A percentile compares a stretch with the other conserved stretches of the same genome.
Conservation (phyloP, 1,140 invertebrate genomes). For the Carposina sasakii region DNA sequence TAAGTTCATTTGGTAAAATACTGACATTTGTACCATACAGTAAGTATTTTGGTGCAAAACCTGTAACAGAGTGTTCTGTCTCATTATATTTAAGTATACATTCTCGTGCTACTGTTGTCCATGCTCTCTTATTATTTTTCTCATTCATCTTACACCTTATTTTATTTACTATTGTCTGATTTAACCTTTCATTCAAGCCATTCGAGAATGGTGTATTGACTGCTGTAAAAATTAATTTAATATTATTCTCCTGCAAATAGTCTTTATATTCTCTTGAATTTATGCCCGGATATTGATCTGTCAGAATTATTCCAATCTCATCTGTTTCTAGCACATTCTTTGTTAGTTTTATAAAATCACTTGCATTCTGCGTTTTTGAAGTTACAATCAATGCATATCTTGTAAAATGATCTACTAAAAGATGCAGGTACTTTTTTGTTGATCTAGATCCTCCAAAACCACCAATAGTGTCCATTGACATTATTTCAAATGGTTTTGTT, state of each 20-base stretch:
- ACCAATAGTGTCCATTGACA: slow-evolving; percentile 25
- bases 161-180: too few relatives aligned
- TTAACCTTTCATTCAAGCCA: too few relatives aligned
- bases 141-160: too few relatives aligned
- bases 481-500: slow-evolving; percentile 23
- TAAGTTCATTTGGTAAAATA: slow-evolving; percentile 36
- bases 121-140: too few relatives aligned
- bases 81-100: slow-evolving; percentile 46
- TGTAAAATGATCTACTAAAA: slow-evolving; percentile 25
- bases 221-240: too few relatives aligned
- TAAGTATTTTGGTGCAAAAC: slow-evolving; percentile 42
- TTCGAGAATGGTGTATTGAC: too few relatives aligned
- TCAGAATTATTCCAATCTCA: too few relatives aligned
- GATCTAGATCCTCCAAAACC: slow-evolving; percentile 22
- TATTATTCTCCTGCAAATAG: too few relatives aligned
- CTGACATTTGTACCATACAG: slow-evolving; percentile 35
- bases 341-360: too few relatives aligned
- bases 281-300: too few relatives aligned
- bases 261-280: too few relatives aligned
- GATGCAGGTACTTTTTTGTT: slow-evolving; percentile 26
- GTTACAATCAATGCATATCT: slow-evolving; percentile 28
- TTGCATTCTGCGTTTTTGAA: slow-evolving; percentile 43
- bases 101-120: slow-evolving; percentile 17
- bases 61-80: slow-evolving; percentile 40
- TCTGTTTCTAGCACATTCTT: too few relatives aligned